Evolutionary conservation across 2,113 vertebrate species (phyloP).

Genomic region (Sturnus vulgaris): DNA sequence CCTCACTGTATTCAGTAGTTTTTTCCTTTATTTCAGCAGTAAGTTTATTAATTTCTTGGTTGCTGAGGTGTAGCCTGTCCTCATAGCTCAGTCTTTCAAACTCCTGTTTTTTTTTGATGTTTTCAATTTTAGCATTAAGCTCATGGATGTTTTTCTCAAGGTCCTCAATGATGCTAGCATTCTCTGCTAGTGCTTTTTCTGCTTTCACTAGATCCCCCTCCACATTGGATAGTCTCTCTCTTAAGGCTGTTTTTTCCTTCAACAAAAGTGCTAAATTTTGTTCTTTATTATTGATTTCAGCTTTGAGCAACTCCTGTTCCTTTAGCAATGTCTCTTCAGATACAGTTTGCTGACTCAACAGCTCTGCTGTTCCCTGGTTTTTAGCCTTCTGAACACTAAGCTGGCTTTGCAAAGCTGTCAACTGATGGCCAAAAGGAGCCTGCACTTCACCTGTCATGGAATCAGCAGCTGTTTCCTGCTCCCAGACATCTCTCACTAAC

Average conservation of each 20-base stretch:
- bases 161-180: not conserved
- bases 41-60: constrained; percentile 67
- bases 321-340: constrained; percentile 39
- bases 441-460: constrained; percentile 43
- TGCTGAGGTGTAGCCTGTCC: constrained; percentile 71
- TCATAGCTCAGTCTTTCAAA: constrained; percentile 76
- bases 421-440: constrained; percentile 43
- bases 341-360: constrained; percentile 59
- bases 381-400: constrained; percentile 59
- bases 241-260: constrained; percentile 70
- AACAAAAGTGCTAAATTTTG: constrained; percentile 43
- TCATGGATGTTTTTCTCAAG: constrained; percentile 64
- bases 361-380: constrained; percentile 31
- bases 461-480: constrained; percentile 56
- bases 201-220: constrained; percentile 51
- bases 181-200: constrained; percentile 52
- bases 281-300: constrained; percentile 59
- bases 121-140: constrained; percentile 67
- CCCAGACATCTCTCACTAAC: constrained; percentile 63
- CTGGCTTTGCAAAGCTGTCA: constrained; percentile 56
- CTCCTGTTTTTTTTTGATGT: constrained; percentile 67
- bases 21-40: constrained; percentile 68
- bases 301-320: constrained; percentile 58
- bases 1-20: constrained; percentile 66
- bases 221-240: constrained; percentile 59